phyloP scores from a whole-genome alignment of 2,113 vertebrate genomes.

The Actenoides lindsayi region DNA sequence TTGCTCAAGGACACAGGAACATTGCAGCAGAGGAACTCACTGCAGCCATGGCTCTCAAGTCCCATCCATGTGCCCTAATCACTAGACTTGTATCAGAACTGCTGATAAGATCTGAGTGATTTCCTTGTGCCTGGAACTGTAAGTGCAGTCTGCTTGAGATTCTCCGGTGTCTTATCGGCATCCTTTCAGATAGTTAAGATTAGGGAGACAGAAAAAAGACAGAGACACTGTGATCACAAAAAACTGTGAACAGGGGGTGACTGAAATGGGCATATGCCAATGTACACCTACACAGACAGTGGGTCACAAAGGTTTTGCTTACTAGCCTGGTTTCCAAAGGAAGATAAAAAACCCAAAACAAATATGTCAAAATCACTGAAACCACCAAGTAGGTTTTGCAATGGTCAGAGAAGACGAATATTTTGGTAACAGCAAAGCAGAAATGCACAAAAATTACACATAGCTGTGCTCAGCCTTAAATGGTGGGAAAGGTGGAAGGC shows the following conservation, averaged over 20 bases:
- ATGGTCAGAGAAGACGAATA: background rate
- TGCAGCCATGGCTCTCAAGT: background rate
- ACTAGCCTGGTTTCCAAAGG: background rate
- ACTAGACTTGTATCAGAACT: background rate
- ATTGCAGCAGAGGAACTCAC: background rate
- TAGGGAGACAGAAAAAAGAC: background rate
- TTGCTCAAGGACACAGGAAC: background rate
- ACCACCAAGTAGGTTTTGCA: background rate
- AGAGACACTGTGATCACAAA: background rate
- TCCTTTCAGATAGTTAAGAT: background rate
- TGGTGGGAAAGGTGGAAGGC: conserved; percentile 29
- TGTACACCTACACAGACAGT: background rate
- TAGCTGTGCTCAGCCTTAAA: background rate
- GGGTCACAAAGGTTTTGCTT: background rate
- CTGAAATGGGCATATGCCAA: background rate
- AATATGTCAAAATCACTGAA: background rate
- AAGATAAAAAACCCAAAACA: background rate
- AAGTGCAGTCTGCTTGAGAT: background rate
- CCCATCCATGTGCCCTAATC: background rate
- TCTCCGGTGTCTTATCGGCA: background rate
- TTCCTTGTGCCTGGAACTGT: background rate
- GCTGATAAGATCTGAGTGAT: background rate
- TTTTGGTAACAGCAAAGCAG: conserved; percentile 10
- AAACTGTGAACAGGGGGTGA: background rate
- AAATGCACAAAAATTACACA: background rate